Base-by-base conservation (phyloP, 2,113 vertebrate genomes). In the Taxidea taxus region DNA sequence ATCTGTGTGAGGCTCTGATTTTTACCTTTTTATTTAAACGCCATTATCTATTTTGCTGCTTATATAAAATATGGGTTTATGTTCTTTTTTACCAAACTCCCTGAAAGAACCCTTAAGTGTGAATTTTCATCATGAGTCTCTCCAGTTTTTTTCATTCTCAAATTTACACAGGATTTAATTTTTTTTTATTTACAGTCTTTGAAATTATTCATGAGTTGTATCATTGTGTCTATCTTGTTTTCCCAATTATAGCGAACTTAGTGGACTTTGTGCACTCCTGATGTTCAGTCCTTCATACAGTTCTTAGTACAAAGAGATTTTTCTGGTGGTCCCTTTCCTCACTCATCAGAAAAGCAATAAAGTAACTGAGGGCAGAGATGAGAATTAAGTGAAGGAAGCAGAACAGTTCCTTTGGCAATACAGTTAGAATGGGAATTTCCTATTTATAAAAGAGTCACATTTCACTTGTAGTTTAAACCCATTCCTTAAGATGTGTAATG, bases 381-480 rank as follows among this genome's bases (percentile, higher is more conserved):
- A 80, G 47, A 94, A 60, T 86, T 42, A 95, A 82, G 51, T 23
- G 44, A 62, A 89, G 0, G 23, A 92, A 94, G 78, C 37, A 81
- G 92, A 94, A 56, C 3, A 70, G 6, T 94, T 94, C 42, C 44
- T 91, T 88, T 78, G 74, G 47, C 44, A 96, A 90, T 8, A 9
- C 4, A 20, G 39, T 60, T 90, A 51, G 27, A 2, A 9, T 94
- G 29, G 44, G 56, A 90, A 89, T 66, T 78, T 31, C 51, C 29
- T 44, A 39, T 27, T 96, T 78, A 96, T 86, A 91, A 93, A 92
- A 90, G 29, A 91, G 54, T 42, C 87, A 75, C 21, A 88, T n/a
- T 84, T 95, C 27, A n/a, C 25, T 97, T 91, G 66, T 39, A 64
- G 72, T 77, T 93, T 95, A 75, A 96, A 77, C 84, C 27, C 2